Evolutionary conservation across 2,888 invertebrate genomes (phyloP), one percentile per base, ranked within the genome.

Genomic region (Tortricodes alternella): DNA sequence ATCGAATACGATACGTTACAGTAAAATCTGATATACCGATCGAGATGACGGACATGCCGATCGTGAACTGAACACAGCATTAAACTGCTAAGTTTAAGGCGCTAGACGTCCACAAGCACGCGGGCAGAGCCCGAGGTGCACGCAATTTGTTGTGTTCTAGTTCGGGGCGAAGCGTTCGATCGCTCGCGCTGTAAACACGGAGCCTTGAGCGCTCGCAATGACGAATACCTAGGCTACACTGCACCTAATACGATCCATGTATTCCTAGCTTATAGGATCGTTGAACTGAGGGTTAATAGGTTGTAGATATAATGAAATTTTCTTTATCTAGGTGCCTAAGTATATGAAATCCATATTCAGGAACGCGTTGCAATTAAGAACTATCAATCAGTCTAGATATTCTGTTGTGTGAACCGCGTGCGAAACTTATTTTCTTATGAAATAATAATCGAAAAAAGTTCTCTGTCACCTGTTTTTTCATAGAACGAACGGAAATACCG

Each of bases 161-260:
- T 55, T 52, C 56, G 53, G 29, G 53, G 63, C 57, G 60, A 35
- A 2, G 2, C 11, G n/a, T 39, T 39, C 39, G 39, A 39, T 55
- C 55, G 23, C 41, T 46, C 41, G 55, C 48, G 38, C 38, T 1
- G 38, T 13, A 7, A 1, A 3, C 38, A 3, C 38, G 21, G 9
- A 13, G 19, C 38, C 38, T 3, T 6, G 19, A 18, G 7, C 21
- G 38, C 13, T 13, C 38, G 21, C 38, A 6, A 6, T 21, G 3
- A 21, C 21, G 21, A 6, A n/a, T 21, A 21, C 21, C 3, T 21
- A 3, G 21, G 3, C 21, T 6, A n/a, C n/a, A n/a, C n/a, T n/a
- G n/a, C n/a, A n/a, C n/a, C n/a, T n/a, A n/a, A n/a, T n/a, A 27
- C n/a, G 27, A 27, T 27, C 9, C 27, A 24, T 8, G 24, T 24